These are phyloP conservation scores for Aphaenogaster ashmeadi DNA, from an alignment of 1,140 invertebrate genomes.

Conservation along the genomic window DNA sequence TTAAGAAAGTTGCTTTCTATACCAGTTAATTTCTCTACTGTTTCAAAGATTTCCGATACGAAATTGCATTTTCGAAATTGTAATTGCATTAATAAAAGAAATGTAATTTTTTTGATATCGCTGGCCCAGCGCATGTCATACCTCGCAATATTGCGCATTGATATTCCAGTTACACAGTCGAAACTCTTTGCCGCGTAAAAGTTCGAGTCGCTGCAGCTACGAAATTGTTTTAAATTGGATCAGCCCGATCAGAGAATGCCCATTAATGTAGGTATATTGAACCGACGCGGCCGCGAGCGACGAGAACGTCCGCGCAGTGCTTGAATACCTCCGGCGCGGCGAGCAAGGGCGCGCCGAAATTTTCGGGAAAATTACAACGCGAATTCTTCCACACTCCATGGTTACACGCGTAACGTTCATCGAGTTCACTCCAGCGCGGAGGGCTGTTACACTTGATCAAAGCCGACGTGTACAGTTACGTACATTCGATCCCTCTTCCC, in stretches of 20 bases:
- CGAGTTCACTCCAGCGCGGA: conserved; percentile 74
- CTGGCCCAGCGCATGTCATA: background rate
- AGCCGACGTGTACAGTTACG: conserved; percentile 77
- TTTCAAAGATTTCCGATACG: background rate
- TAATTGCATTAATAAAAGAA: background rate
- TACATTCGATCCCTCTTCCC: conserved; percentile 65
- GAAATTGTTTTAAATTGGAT: conserved; percentile 64
- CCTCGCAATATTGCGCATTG: conserved; percentile 31
- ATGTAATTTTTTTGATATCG: background rate
- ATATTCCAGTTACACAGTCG: conserved; percentile 29
- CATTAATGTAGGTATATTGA: conserved; percentile 64
- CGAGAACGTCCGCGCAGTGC: conserved; percentile 19
- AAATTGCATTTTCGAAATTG: background rate
- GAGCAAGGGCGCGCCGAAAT: conserved; percentile 57
- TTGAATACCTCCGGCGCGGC: conserved; percentile 54
- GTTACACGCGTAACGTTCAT: conserved; percentile 77
- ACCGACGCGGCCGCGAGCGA: conserved; percentile 39
- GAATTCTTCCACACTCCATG: conserved; percentile 76
- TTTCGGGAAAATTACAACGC: conserved; percentile 76
- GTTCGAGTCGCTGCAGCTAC: conserved; percentile 49
- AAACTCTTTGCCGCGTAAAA: conserved; percentile 24
- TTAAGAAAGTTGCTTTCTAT: background rate
- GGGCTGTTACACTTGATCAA: conserved; percentile 78
- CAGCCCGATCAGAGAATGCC: conserved; percentile 60
- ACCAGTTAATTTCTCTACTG: background rate